Conservation (phyloP, 2,797 vertebrate genomes). For the Lutra lutra region DNA sequence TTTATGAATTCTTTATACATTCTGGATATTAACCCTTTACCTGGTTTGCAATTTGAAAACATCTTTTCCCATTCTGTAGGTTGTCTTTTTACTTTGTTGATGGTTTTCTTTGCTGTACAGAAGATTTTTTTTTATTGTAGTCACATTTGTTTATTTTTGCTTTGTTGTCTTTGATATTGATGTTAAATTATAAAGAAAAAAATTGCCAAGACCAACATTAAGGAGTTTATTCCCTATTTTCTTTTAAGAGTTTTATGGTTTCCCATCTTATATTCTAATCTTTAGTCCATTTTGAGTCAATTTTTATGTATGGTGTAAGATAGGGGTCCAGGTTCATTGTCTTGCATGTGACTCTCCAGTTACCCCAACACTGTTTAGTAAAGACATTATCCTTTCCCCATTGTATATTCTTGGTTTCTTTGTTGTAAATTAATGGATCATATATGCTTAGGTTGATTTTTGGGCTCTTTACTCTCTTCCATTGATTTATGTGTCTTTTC, state of each 20-base stretch:
- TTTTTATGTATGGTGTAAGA: not conserved
- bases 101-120: not conserved
- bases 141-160: not conserved
- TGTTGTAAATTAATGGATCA: not conserved
- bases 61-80: not conserved
- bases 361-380: not conserved
- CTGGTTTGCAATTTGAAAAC: not conserved
- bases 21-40: not conserved
- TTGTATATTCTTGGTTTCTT: not conserved
- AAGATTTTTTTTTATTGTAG: not conserved
- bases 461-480: not conserved
- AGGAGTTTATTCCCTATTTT: not conserved
- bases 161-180: not conserved
- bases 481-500: not conserved
- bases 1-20: not conserved
- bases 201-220: not conserved
- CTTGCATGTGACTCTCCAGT: not conserved
- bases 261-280: not conserved
- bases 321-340: not conserved
- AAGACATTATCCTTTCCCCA: not conserved
- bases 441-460: not conserved
- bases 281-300: not conserved
- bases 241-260: not conserved
- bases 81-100: not conserved
- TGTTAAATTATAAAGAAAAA: not conserved